These are phyloP conservation scores for Remorina albescens DNA, from an alignment of 2,797 vertebrate genomes.

Conservation along the genomic window DNA sequence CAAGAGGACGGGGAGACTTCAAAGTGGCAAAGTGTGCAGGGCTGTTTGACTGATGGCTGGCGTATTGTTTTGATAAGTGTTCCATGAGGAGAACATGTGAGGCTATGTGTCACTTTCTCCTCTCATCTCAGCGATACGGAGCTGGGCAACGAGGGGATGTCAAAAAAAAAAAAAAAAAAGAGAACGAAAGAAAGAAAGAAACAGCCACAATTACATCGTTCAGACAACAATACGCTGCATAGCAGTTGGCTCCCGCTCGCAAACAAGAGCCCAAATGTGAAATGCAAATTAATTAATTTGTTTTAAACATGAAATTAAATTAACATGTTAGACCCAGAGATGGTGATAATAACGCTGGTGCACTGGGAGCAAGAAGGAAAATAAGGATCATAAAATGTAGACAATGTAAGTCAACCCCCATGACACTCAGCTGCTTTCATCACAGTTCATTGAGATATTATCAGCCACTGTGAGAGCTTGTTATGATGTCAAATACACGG, in stretches of 20 bases:
- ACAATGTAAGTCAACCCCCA: slow-evolving; percentile 53
- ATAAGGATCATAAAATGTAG: slow-evolving; percentile 46
- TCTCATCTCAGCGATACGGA: slow-evolving; percentile 57
- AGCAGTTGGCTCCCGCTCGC: slow-evolving; percentile 13
- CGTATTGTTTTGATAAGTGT: slow-evolving; percentile 80
- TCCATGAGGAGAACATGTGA: slow-evolving; percentile 74
- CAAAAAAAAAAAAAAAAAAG: slow-evolving; percentile 27
- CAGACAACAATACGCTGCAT: slow-evolving; percentile 33
- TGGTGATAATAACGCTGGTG: slow-evolving; percentile 43
- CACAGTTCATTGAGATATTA: slow-evolving; percentile 10
- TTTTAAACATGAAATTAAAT: slow-evolving; percentile 61
- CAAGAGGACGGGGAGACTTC: slow-evolving; percentile 65
- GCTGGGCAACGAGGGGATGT: slow-evolving; percentile 46
- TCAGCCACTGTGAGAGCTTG: slow-evolving; percentile 24
- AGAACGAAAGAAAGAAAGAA: slow-evolving; percentile 12
- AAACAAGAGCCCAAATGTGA: slow-evolving; percentile 1
- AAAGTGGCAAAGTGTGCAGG: slow-evolving; percentile 69
- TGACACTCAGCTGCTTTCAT: slow-evolving; percentile 49
- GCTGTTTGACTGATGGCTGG: slow-evolving; percentile 74
- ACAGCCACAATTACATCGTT: slow-evolving; percentile 53
- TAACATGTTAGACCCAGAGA: slow-evolving; percentile 58
- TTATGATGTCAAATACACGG: slow-evolving; percentile 33
- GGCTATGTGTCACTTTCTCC: slow-evolving; percentile 65
- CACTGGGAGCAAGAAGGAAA: slow-evolving; percentile 24
- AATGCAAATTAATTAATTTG: slow-evolving; percentile 56